Conservation (phyloP, 2,113 vertebrate species). For the Neotoma lepida region DNA sequence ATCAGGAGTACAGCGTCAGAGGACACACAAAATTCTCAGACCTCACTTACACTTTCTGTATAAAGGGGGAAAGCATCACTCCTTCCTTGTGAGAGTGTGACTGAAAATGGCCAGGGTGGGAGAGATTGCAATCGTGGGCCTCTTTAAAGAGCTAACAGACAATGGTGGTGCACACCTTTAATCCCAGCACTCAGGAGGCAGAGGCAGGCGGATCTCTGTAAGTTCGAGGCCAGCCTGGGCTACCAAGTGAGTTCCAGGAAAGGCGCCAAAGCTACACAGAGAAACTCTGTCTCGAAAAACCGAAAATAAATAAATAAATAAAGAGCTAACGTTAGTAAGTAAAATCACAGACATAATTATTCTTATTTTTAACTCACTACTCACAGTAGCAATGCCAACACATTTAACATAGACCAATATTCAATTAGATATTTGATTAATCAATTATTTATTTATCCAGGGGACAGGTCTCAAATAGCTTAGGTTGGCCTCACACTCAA, state of each 20-base stretch:
- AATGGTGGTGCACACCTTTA: too few relatives aligned
- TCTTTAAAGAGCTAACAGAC: not conserved
- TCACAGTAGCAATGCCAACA: not conserved
- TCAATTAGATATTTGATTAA: not conserved
- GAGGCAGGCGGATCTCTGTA: too few relatives aligned
- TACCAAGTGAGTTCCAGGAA: too few relatives aligned
- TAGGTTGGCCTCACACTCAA: not conserved
- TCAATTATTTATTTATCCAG: not conserved
- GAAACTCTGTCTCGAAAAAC: too few relatives aligned
- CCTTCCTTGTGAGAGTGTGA: not conserved
- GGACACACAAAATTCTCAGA: not conserved
- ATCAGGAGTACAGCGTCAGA: not conserved
- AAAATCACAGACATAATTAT: not conserved
- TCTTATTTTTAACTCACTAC: not conserved
- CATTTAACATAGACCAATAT: accelerated
- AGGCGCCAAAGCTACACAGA: too few relatives aligned
- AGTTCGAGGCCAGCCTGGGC: too few relatives aligned
- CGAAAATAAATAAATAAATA: too few relatives aligned
- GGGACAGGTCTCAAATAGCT: not conserved
- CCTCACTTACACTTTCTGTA: not conserved
- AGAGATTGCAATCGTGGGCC: too few relatives aligned
- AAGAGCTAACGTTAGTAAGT: not conserved
- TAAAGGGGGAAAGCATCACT: not conserved
- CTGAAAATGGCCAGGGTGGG: not conserved
- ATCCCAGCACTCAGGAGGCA: too few relatives aligned